Conservation (phyloP, 2,113 vertebrate genomes). For the Sardina pilchardus region DNA sequence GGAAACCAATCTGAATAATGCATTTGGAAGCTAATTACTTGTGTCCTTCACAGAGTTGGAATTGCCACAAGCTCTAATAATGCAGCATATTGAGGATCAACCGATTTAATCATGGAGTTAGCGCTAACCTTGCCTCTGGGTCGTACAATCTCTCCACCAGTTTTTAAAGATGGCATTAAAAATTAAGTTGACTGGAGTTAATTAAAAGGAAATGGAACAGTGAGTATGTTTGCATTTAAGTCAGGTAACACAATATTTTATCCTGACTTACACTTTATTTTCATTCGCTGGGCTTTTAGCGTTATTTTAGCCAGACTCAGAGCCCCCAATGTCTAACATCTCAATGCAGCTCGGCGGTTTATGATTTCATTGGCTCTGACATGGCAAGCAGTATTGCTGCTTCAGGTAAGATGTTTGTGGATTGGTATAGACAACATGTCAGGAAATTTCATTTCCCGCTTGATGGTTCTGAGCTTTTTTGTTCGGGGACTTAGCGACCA, state of each 20-base stretch:
- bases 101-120: slow-evolving; percentile 24
- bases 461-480: neutral
- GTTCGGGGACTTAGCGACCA: neutral
- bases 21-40: slow-evolving; percentile 31
- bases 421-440: too few species aligned
- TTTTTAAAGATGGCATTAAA: slow-evolving; percentile 53
- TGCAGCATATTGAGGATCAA: slow-evolving; percentile 35
- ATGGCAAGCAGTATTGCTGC: too few species aligned
- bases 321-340: too few species aligned
- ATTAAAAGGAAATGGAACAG: slow-evolving; percentile 61
- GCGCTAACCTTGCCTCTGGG: slow-evolving; percentile 39
- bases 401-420: neutral
- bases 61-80: slow-evolving; percentile 34
- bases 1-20: slow-evolving; percentile 23
- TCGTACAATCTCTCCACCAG: slow-evolving; percentile 49
- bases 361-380: too few species aligned
- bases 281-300: neutral
- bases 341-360: too few species aligned
- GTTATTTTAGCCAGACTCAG: too few species aligned
- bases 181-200: slow-evolving; percentile 67
- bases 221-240: neutral
- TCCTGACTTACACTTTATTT: neutral
- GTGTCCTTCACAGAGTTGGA: slow-evolving; percentile 20
- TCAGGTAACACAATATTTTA: neutral
- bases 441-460: too few species aligned